Base-by-base conservation (phyloP, 2,888 invertebrate species). In the Portevinia maculata region DNA sequence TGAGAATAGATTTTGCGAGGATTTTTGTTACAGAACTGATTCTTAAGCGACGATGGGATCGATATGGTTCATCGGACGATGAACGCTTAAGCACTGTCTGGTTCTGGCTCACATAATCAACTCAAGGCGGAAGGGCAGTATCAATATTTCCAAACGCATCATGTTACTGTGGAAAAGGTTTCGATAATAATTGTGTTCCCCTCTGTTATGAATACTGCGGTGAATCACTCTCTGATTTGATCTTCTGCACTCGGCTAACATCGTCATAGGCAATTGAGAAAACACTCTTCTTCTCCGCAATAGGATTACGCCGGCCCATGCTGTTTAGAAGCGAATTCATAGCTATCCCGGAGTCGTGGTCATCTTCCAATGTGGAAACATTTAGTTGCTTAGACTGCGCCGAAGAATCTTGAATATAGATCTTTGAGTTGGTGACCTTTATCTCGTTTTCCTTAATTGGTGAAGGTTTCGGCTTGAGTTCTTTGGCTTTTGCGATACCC, bases 191-290 rank as follows among this genome's bases (percentile, higher is more conserved):
- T 44, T 30, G 17, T 8, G 60, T 41, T 13, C 8, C 37, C 30
- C 15, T 52, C 57, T 75, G 85, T 87, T 88, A 90, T 75, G 89
- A 91, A 87, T 91, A 91, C 85, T 95, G 95, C 46, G 96, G 95
- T 5, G 95, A 94, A 86, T 94, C 94, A 89, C 95, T 96, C 85
- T 96, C 96, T 15, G 96, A 94, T 87, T 95, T 91, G 65, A 97
- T 91, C 88, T 96, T 95, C 87, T 95, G 95, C 0, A 96, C 97
- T 85, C 96, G 95, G 73, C 89, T 90, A 87, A 97, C 96, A 87
- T 97, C 97, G 87, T 96, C 96, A 88, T 97, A 98, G 0, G 97
- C 97, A 85, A 98, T 98, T 6, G 97, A 97, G 88, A 98, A 98
- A 28, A 98, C 95, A 88, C 97, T 97, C 88, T 97, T 97, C 91